phyloP scores from a whole-genome alignment of 2,888 invertebrate genomes.

The Hypomecis atomaria region DNA sequence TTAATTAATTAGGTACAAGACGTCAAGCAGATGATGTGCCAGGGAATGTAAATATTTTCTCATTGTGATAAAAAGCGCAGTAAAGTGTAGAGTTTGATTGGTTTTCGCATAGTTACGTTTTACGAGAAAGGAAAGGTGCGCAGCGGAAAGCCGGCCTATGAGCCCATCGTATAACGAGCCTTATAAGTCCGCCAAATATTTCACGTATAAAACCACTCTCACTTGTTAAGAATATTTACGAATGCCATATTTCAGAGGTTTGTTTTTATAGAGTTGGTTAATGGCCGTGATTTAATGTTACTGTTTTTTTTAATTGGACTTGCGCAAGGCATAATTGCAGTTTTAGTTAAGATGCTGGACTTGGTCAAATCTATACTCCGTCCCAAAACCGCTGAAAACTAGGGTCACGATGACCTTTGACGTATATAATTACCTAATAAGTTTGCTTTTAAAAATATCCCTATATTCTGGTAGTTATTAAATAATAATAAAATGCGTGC shows the following conservation, averaged over 20 bases:
- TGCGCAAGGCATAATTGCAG: conserved; percentile 22
- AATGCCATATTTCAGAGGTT: conserved; percentile 42
- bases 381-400: too few species aligned
- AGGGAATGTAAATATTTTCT: too few species aligned
- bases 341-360: background rate
- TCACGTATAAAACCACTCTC: conserved; percentile 33
- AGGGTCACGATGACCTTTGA: too few species aligned
- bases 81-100: too few species aligned
- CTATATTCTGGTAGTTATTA: too few species aligned
- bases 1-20: too few species aligned
- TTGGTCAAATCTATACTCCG: background rate
- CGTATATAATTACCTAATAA: too few species aligned
- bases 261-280: conserved; percentile 51
- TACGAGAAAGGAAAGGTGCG: background rate
- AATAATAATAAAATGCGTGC: too few species aligned
- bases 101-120: background rate
- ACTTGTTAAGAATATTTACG: conserved; percentile 45
- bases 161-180: background rate
- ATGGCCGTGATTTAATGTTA: conserved; percentile 44
- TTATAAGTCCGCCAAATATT: conserved; percentile 35
- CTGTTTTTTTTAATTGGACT: conserved; percentile 20
- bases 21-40: too few species aligned
- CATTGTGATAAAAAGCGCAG: too few species aligned
- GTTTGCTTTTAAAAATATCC: too few species aligned
- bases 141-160: background rate